Evolutionary conservation across 2,888 invertebrate genomes (phyloP).

Genomic region (Apocheima hispidaria): DNA sequence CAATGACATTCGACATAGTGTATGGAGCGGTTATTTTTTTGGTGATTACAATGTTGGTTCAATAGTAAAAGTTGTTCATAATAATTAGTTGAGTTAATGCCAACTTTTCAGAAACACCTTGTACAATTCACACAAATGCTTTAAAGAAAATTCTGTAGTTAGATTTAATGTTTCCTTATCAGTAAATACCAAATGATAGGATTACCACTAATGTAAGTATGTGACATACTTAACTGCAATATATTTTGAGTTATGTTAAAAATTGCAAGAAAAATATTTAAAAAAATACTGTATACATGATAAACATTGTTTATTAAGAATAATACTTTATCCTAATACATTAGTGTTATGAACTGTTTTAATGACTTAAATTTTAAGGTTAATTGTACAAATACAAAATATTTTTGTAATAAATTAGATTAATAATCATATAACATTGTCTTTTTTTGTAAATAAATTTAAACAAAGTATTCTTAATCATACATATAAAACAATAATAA

Average conservation of each 20-base stretch:
- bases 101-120: no score
- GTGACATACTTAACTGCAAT: no score
- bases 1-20: no score
- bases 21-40: no score
- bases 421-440: slow-evolving; percentile 9
- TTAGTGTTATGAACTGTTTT: slow-evolving; percentile 1
- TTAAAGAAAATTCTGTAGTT: no score
- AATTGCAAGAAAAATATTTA: background rate
- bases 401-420: slow-evolving; percentile 47
- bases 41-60: no score
- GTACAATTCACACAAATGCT: no score
- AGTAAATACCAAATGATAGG: background rate
- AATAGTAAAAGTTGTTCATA: no score
- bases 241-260: no score
- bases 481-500: slow-evolving; percentile 1
- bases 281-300: background rate
- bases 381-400: slow-evolving; percentile 49
- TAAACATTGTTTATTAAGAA: slow-evolving; percentile 20
- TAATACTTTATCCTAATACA: slow-evolving; percentile 11
- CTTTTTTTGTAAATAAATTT: slow-evolving; percentile 7
- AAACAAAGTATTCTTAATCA: slow-evolving; percentile 1
- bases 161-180: no score
- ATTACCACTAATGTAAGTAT: background rate
- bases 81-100: no score
- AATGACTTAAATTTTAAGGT: slow-evolving; percentile 16